Conservation (phyloP, 1,140 invertebrate genomes). For the Ceratosolen fusciceps region DNA sequence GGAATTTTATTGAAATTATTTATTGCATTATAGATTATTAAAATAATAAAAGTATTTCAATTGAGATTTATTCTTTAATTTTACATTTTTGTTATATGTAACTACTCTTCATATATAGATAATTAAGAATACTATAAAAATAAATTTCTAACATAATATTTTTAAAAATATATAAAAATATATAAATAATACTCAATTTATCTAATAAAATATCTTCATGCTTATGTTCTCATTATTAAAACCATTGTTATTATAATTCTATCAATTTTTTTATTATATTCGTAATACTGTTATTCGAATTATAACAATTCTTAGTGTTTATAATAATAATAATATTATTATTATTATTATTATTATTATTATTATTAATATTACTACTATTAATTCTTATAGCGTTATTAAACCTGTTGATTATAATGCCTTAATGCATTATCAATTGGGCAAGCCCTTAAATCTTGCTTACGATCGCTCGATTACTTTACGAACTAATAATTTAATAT, state of each 20-base stretch:
- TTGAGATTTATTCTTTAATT: too few species aligned
- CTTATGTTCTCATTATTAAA: background rate
- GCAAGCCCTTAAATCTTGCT: slow-evolving; percentile 49
- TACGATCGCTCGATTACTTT: slow-evolving; percentile 52
- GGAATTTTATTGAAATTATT: too few species aligned
- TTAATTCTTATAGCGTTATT: slow-evolving; percentile 29
- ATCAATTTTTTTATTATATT: background rate
- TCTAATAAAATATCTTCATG: too few species aligned
- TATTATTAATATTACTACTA: slow-evolving; percentile 28
- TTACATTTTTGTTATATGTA: too few species aligned
- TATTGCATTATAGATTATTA: too few species aligned
- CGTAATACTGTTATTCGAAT: background rate
- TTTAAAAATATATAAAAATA: too few species aligned
- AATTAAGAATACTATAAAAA: too few species aligned
- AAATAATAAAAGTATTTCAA: too few species aligned
- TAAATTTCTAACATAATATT: too few species aligned
- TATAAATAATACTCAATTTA: too few species aligned
- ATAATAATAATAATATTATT: slow-evolving; percentile 7
- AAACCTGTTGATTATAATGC: slow-evolving; percentile 47
- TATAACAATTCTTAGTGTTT: slow-evolving; percentile 6
- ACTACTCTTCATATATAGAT: too few species aligned
- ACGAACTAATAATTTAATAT: slow-evolving; percentile 6
- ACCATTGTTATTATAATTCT: background rate
- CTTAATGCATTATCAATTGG: slow-evolving; percentile 41
- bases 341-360: slow-evolving; percentile 10